Conservation (phyloP, 2,797 vertebrate genomes). For the Macropus fuliginosus region DNA sequence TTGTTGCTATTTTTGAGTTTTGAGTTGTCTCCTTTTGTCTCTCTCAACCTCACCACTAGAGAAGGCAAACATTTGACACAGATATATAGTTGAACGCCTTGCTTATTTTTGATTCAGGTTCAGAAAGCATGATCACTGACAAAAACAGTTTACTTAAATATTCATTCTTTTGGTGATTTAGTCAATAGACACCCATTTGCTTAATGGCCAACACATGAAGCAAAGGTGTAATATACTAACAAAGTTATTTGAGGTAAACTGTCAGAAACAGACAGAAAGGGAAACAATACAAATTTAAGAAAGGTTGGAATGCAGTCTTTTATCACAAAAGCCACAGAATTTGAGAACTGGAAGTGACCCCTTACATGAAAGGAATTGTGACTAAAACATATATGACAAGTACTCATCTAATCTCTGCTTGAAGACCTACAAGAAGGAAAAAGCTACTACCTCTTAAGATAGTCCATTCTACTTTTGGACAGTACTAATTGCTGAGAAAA, state of each 20-base stretch:
- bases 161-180: conserved; percentile 62
- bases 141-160: conserved; percentile 56
- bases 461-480: neutral
- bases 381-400: neutral
- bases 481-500: neutral
- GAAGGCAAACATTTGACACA: neutral
- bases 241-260: neutral
- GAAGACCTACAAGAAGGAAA: neutral
- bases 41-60: neutral
- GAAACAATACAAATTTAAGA: neutral
- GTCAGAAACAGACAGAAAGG: neutral
- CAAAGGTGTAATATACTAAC: neutral
- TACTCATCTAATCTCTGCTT: neutral
- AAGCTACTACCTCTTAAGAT: neutral
- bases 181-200: neutral
- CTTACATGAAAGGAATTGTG: neutral
- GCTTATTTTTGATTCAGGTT: neutral
- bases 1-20: neutral
- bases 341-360: neutral
- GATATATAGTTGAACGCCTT: neutral
- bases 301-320: neutral
- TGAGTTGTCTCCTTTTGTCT: neutral
- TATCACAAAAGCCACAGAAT: neutral
- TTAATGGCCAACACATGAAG: neutral
- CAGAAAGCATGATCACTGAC: conserved; percentile 48